Base-by-base conservation (phyloP, 2,888 invertebrate genomes). In the Nemapogon koenigi region DNA sequence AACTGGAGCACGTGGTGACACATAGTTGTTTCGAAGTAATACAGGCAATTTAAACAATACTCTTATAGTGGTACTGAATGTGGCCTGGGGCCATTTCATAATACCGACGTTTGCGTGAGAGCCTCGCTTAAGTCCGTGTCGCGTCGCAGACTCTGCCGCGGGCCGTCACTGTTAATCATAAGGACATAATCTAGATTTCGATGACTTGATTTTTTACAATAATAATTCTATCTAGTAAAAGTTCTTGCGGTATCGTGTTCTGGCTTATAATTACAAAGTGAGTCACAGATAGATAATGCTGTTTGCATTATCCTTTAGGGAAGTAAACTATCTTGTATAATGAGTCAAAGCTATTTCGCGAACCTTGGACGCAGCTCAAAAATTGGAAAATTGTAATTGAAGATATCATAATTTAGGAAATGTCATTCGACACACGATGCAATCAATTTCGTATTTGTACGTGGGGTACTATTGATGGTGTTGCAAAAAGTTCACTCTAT, bases 371-470 rank as follows among this genome's bases (percentile, higher is more conserved):
- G n/a, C n/a, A n/a, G n/a, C n/a, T n/a, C n/a, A n/a, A n/a, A n/a
- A n/a, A n/a, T n/a, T 7, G 13, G 11, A 13, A 33, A 33, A 33
- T 33, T 33, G 33, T 33, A 18, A 11, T 33, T 33, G 16, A 10
- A 33, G 33, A 33, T 19, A 18, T 19, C 33, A 33, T n/a, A 33
- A 19, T 33, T 18, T 19, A 10, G 18, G 63, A 75, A 76, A 75
- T 76, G 75, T 76, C 75, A 72, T 61, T 72, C 62, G 70, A 63
- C 69, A 69, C 69, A 71, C 72, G 71, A 68, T 65, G 75, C 70
- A 76, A 78, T 78, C 78, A 78, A 75, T 78, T 73, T 76, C 75
- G 65, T 65, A 78, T 78, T 76, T 75, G 78, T 76, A 75, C 63
- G 61, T 64, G 57, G 59, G 59, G 62, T 18, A 13, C 58, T 59